Evolutionary conservation across 2,797 vertebrate species (phyloP).

Genomic region (Centropyge bicolor): DNA sequence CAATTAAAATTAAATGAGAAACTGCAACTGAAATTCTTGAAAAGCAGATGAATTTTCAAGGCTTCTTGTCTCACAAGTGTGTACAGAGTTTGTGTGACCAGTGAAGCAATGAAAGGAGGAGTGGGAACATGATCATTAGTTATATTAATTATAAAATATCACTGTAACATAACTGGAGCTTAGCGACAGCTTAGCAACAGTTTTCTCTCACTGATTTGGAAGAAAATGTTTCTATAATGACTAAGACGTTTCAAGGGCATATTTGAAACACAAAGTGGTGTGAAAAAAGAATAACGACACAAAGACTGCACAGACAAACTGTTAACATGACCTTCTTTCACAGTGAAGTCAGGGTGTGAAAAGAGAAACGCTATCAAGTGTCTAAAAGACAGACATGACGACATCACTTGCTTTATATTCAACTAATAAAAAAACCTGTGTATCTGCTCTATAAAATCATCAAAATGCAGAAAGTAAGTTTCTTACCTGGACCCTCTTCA

Average conservation of each 20-base stretch:
- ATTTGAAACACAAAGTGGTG: constrained; percentile 2
- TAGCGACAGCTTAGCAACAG: not conserved
- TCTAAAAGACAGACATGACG: not conserved
- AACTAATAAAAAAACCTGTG: not conserved
- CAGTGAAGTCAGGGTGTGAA: not conserved
- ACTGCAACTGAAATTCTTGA: not conserved
- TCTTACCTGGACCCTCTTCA: constrained; percentile 98
- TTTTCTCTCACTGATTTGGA: not conserved
- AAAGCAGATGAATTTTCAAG: not conserved
- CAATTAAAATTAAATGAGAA: not conserved
- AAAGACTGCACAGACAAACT: constrained; percentile 19
- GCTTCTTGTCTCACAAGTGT: not conserved
- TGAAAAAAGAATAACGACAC: constrained; percentile 7
- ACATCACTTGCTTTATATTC: not conserved
- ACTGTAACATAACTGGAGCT: not conserved
- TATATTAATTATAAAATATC: not conserved
- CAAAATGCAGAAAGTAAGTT: not conserved
- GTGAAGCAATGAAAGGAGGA: not conserved
- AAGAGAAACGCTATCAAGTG: not conserved
- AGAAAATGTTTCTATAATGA: not conserved
- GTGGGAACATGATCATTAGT: not conserved
- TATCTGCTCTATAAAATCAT: not conserved
- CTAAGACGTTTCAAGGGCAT: not conserved
- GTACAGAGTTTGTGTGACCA: not conserved
- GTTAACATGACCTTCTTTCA: constrained; percentile 6